phyloP scores from a whole-genome alignment of 2,797 vertebrate species.

The Echiichthys vipera region DNA sequence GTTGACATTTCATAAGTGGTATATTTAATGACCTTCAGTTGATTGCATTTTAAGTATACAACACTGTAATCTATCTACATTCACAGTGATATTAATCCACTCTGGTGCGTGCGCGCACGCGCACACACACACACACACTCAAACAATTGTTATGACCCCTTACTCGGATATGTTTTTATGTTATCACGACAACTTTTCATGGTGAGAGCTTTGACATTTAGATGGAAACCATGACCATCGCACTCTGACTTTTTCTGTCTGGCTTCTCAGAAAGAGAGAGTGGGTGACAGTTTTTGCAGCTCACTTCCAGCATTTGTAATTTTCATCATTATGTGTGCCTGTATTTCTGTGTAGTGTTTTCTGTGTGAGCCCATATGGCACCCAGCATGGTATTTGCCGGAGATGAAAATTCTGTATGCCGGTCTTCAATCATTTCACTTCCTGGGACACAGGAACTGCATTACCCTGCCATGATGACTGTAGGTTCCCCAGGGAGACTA shows the following conservation, averaged over 20 bases:
- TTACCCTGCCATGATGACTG: slow-evolving; percentile 4
- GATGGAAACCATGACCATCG: slow-evolving; percentile 43
- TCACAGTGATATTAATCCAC: slow-evolving; percentile 11
- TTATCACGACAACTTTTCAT: slow-evolving; percentile 56
- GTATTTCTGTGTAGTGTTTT: slow-evolving; percentile 13
- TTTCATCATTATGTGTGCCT: slow-evolving; percentile 17
- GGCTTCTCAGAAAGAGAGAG: slow-evolving; percentile 32
- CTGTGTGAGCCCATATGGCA: slow-evolving; percentile 16
- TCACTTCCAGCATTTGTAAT: slow-evolving; percentile 35
- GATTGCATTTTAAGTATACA: slow-evolving; percentile 37
- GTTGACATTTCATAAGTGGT: slow-evolving; percentile 36
- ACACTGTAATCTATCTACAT: slow-evolving; percentile 19
- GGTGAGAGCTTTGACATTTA: slow-evolving; percentile 68
- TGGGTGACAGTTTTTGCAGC: slow-evolving; percentile 39
- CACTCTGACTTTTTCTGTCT: slow-evolving; percentile 35
- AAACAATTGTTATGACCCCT: slow-evolving; percentile 31
- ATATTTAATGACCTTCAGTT: slow-evolving; percentile 30
- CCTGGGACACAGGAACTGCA: slow-evolving; percentile 9
- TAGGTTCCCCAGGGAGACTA: neutral
- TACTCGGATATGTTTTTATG: slow-evolving; percentile 37
- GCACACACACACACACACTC: neutral
- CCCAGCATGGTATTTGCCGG: slow-evolving; percentile 24
- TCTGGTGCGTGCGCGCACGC: neutral
- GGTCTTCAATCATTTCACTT: slow-evolving; percentile 28
- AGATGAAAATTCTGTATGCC: slow-evolving; percentile 18